Percentiles rank a stretch among this genome's conserved stretches.
phyloP scores from a whole-genome alignment of 1,140 invertebrate genomes.

The Brachionus paranguensis region DNA sequence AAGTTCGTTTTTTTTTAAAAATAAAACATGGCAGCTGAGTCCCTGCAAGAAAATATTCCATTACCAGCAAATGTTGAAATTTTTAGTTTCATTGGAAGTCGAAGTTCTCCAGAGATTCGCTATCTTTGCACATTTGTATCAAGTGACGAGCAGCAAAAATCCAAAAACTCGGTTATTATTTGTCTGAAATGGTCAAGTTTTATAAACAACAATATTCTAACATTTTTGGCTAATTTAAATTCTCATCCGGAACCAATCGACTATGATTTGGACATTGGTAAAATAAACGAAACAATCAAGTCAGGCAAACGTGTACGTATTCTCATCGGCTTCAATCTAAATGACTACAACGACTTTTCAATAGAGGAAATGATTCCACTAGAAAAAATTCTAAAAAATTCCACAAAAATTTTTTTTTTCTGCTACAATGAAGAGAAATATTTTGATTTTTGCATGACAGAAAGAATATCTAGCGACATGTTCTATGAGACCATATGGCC shows the following conservation, averaged over 20 bases:
- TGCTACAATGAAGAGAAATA: not conserved
- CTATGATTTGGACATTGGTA: not conserved
- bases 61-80: too few species aligned
- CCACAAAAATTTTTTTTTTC: not conserved
- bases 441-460: not conserved
- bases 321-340: not conserved
- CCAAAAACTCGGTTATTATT: not conserved
- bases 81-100: not conserved
- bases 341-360: not conserved
- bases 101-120: not conserved
- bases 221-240: not conserved
- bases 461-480: not conserved
- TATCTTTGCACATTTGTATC: not conserved
- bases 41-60: too few species aligned
- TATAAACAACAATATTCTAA: not conserved
- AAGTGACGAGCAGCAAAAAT: not conserved
- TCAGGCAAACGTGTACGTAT: not conserved
- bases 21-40: not conserved
- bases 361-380: not conserved
- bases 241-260: not conserved
- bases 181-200: conserved; percentile 25
- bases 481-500: not conserved
- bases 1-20: too few species aligned
- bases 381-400: not conserved
- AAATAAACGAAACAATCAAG: not conserved